These are phyloP conservation scores for Pediacus dermestoides DNA, from an alignment of 2,888 invertebrate genomes.

Conservation along the genomic window DNA sequence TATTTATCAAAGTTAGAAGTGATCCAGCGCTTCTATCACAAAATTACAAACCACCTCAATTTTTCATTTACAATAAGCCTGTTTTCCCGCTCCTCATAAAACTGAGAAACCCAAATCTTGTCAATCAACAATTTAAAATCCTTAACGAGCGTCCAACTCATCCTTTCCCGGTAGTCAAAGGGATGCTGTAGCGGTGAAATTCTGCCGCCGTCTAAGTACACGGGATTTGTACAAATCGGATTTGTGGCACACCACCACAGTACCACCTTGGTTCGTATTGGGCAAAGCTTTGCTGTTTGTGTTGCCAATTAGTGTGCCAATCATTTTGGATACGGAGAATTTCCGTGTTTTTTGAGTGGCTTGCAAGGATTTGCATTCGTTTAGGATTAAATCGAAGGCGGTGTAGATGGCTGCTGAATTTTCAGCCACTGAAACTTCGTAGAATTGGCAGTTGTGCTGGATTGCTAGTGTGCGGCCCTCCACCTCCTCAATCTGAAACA, in stretches of 20 bases:
- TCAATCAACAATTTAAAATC: slow-evolving; percentile 14
- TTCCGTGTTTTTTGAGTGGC: slow-evolving; percentile 60
- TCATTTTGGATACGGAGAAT: slow-evolving; percentile 77
- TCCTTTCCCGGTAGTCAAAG: slow-evolving; percentile 58
- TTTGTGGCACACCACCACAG: slow-evolving; percentile 60
- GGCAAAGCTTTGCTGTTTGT: slow-evolving; percentile 43
- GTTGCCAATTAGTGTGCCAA: slow-evolving; percentile 67
- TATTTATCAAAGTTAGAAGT: no score
- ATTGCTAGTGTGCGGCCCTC: slow-evolving; percentile 68
- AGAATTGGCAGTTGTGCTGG: slow-evolving; percentile 68
- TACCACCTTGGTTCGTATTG: slow-evolving; percentile 53
- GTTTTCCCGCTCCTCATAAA: slow-evolving; percentile 41
- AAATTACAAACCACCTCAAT: no score
- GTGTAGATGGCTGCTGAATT: slow-evolving; percentile 71
- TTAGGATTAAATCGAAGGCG: slow-evolving; percentile 66
- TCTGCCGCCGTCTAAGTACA: slow-evolving; percentile 56
- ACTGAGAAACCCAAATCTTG: slow-evolving; percentile 36
- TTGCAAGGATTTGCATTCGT: slow-evolving; percentile 58
- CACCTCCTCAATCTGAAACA: slow-evolving; percentile 64
- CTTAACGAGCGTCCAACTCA: slow-evolving; percentile 39
- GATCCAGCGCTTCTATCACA: no score
- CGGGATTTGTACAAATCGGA: slow-evolving; percentile 57
- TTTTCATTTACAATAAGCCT: no score
- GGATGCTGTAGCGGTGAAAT: slow-evolving; percentile 61
- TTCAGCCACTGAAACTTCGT: slow-evolving; percentile 79